Percentiles rank a stretch among this genome's conserved stretches.
Evolutionary conservation across 2,797 vertebrate species (phyloP).

Genomic region (Sebastiscus albofasciatus): DNA sequence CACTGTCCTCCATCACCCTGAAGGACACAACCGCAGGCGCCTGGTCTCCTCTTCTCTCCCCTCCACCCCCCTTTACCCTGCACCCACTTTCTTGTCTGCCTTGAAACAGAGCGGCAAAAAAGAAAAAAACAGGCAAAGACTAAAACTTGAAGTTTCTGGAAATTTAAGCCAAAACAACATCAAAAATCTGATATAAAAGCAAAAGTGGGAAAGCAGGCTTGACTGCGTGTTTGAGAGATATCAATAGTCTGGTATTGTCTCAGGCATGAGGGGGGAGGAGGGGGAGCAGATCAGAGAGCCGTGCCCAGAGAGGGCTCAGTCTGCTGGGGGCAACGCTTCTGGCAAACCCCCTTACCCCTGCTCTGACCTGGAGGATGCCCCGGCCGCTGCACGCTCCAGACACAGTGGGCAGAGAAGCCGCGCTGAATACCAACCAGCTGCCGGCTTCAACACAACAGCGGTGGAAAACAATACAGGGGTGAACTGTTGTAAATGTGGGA

Average conservation of each 20-base stretch:
- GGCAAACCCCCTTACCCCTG: constrained; percentile 83
- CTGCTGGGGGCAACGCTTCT: constrained; percentile 84
- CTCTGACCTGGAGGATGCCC: constrained; percentile 79
- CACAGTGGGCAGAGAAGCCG: constrained; percentile 60
- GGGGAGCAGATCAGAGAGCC: constrained; percentile 77
- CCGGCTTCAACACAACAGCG: constrained; percentile 45
- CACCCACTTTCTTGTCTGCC: constrained; percentile 25
- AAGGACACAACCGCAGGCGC: constrained; percentile 68
- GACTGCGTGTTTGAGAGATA: constrained; percentile 67
- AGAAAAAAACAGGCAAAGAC: constrained; percentile 32
- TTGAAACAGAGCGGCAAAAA: constrained; percentile 28
- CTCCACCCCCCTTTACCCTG: not conserved
- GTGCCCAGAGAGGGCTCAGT: constrained; percentile 79
- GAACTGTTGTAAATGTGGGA: constrained; percentile 5
- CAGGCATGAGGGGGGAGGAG: constrained; percentile 45
- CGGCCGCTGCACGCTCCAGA: constrained; percentile 64
- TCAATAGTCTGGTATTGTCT: constrained; percentile 77
- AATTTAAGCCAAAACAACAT: constrained; percentile 59
- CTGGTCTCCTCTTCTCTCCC: constrained; percentile 7
- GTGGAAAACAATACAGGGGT: constrained; percentile 50
- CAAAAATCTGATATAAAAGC: constrained; percentile 63
- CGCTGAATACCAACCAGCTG: constrained; percentile 73
- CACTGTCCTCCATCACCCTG: constrained; percentile 76
- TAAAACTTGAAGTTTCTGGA: constrained; percentile 45
- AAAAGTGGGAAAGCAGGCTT: constrained; percentile 40